phyloP scores from a whole-genome alignment of 2,888 invertebrate genomes.

The Falcaria lacertinaria region DNA sequence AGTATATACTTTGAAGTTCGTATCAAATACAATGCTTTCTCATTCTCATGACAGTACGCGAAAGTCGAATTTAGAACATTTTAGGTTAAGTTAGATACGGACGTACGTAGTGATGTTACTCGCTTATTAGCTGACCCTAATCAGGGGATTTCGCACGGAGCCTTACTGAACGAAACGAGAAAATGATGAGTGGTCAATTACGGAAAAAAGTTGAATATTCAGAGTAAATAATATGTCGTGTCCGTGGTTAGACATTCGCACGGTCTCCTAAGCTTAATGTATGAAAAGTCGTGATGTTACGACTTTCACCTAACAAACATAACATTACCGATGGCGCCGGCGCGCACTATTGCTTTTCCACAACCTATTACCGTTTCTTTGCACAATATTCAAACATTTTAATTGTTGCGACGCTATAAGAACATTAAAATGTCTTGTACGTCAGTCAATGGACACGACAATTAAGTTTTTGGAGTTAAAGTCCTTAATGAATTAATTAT shows the following conservation, averaged over 20 bases:
- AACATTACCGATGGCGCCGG: conserved; percentile 51
- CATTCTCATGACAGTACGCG: no score
- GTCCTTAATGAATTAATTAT: no score
- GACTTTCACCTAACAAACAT: conserved; percentile 71
- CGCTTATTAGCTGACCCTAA: neutral
- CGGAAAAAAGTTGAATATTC: conserved; percentile 39
- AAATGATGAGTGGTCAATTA: conserved; percentile 60
- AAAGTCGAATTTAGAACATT: no score
- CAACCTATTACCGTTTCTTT: conserved; percentile 25
- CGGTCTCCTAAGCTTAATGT: conserved; percentile 64
- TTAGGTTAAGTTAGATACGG: conserved; percentile 23
- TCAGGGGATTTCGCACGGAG: conserved; percentile 6
- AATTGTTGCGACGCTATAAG: conserved; percentile 9
- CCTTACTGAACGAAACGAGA: conserved; percentile 52
- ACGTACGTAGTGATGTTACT: conserved; percentile 23
- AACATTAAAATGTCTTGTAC: no score
- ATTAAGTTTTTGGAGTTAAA: no score
- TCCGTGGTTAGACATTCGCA: conserved; percentile 59
- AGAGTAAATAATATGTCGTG: conserved; percentile 43
- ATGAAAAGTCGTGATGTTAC: conserved; percentile 70
- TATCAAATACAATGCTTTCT: no score
- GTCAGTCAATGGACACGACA: no score
- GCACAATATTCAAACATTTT: conserved; percentile 20
- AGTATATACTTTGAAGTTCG: no score
- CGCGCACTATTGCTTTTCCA: conserved; percentile 26